Conservation (phyloP, 2,113 vertebrate species). For the Anhinga rufa region DNA sequence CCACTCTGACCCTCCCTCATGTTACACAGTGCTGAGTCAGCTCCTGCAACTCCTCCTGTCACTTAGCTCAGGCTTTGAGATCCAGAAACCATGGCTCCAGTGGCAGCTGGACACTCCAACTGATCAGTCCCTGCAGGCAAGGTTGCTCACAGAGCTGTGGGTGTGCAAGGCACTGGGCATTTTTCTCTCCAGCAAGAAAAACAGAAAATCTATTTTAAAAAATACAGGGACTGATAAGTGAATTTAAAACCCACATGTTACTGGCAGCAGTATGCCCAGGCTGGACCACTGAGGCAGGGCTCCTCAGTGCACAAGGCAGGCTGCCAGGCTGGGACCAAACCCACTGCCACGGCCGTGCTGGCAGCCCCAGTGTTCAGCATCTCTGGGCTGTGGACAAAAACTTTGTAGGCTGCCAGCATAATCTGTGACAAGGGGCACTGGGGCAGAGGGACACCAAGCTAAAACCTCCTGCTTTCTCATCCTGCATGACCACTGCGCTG, state of each 20-base stretch:
- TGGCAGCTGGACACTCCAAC: not conserved
- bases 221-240: not conserved
- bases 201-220: not conserved
- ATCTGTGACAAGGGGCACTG: not conserved
- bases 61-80: not conserved
- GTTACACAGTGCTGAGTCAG: not conserved
- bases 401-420: not conserved
- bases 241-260: not conserved
- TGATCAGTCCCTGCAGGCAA: not conserved
- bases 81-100: not conserved
- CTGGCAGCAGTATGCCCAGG: not conserved
- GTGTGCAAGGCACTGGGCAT: not conserved
- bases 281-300: not conserved
- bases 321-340: not conserved
- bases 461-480: not conserved
- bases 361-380: fast-evolving
- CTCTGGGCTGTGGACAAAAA: not conserved
- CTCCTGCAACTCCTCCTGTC: not conserved
- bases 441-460: not conserved
- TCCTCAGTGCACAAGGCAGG: not conserved
- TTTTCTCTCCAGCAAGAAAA: not conserved
- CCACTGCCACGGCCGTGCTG: fast-evolving
- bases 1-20: not conserved
- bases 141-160: not conserved
- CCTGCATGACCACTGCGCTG: not conserved